Evolutionary conservation across 2,113 vertebrate species (phyloP), one percentile per base, ranked within the genome.

Genomic region (Ramphastos sulfuratus): DNA sequence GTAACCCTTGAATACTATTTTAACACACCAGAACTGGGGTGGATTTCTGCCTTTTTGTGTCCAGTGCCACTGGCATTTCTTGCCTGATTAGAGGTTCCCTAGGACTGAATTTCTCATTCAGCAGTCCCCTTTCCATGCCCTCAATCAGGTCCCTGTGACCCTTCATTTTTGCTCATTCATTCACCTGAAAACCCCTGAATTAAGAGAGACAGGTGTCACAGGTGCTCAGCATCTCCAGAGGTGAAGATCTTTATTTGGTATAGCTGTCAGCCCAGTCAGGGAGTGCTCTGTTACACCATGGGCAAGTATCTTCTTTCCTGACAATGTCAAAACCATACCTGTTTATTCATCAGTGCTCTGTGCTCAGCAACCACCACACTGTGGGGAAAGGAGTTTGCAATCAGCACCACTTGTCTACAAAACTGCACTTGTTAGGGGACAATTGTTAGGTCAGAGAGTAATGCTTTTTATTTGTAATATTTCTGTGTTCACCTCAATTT

Each of bases 331-430:
- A 89, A 66, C 35, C 31, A 2, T 10, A 58, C 27, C 56, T 74
- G 20, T 73, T 37, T 56, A 48, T 71, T 69, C 64, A 64, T 85
- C 35, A 6, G 7, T 19, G 72, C 50, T 82, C 56, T 60, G 4
- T 9, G 5, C 19, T 0, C 0, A 63, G 85, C 52, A 55, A 80
- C 46, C 58, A 50, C 37, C n/a, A 27, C 48, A 46, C 37, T 31
- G 27, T 54, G 56, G 33, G 74, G 63, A 91, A 76, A 85, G 76
- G 33, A 37, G 70, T 55, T 21, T 87, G 75, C 24, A 55, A 92
- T 93, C 82, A 83, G 66, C 79, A 66, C 82, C 73, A 46, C 89
- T 92, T 91, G 76, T 90, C 90, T 93, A 76, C 20, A 37, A 82
- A 96, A 96, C 66, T 82, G 30, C 35, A n/a, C 60, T 82, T 80